phyloP scores from a whole-genome alignment of 2,888 invertebrate genomes.

The Ophion obscuratus region DNA sequence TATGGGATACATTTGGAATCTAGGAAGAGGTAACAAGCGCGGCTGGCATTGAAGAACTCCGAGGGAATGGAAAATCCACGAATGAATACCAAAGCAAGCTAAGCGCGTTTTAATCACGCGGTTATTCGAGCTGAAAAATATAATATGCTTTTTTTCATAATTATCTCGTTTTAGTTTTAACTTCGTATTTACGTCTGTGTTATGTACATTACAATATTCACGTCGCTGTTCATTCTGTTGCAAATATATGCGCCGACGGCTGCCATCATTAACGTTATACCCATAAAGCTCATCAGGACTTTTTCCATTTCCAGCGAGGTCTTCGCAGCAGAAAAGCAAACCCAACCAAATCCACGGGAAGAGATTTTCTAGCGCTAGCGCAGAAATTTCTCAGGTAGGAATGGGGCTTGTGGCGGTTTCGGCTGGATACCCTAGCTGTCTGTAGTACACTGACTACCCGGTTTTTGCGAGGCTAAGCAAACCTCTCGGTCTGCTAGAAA shows the following conservation, averaged over 20 bases:
- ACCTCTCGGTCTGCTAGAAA: background rate
- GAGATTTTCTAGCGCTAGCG: slow-evolving; percentile 1
- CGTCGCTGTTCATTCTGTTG: background rate
- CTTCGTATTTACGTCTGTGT: background rate
- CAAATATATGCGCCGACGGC: background rate
- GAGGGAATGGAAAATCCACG: background rate
- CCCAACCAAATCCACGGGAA: background rate
- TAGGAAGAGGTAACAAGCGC: background rate
- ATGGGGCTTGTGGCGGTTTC: background rate
- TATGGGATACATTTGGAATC: background rate
- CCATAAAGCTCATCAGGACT: slow-evolving; percentile 14
- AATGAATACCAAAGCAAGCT: background rate
- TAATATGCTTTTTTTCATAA: background rate
- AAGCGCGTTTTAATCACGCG: no score
- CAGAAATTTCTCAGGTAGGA: background rate
- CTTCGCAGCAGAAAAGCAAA: background rate
- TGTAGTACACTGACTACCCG: background rate
- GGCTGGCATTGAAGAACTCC: background rate
- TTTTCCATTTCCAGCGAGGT: slow-evolving; percentile 6
- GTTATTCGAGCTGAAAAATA: background rate
- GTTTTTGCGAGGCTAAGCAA: background rate
- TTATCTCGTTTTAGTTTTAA: background rate
- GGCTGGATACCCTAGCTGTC: background rate
- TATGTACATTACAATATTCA: background rate
- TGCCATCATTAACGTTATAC: background rate